Base-by-base conservation (phyloP, 1,140 invertebrate genomes). In the Aradophagus sp. region DNA sequence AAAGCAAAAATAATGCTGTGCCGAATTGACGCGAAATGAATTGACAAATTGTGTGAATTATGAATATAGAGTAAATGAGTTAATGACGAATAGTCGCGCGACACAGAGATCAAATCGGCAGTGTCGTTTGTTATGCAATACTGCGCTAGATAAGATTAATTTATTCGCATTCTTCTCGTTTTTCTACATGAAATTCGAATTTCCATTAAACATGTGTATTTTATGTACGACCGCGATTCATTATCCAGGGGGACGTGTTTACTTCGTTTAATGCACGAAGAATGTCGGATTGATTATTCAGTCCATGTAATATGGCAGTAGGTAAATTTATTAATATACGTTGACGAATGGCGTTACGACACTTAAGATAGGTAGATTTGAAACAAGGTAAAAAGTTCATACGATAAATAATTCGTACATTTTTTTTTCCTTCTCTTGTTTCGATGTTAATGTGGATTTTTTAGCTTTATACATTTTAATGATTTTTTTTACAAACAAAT, bases 201-300 rank as follows among this genome's bases (percentile, higher is more conserved):
- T 65, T 65, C 59, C 59, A 65, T 65, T 65, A 71, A 61, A 65
- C 47, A 48, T 59, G 20, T 69, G 42, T 69, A 65, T 17, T 71
- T 55, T 53, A 47, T 35, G 11, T 50, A 52, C 31, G 14, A 47
- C 12, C 29, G 39, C 42, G 14, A 62, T 70, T 63, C 35, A 52
- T 62, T 62, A 58, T 23, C 19, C 47, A 7, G 3, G 31, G 14
- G 36, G 31, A n/a, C n/a, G 15, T 47, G 45, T 53, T 68, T 35
- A 48, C 50, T 61, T 69, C n/a, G n/a, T n/a, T n/a, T 68, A 56
- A 56, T 44, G 36, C 36, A 68, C 23, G 38, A 56, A 48, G 35
- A 65, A 65, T 65, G 41, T 50, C 27, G 47, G 14, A 36, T 53
- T 47, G 53, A 68, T 53, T 69, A 56, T 62, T 69, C 56, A 56